These are phyloP conservation scores for Montipora capricornis DNA, from an alignment of 64 coral and sea anemone genomes.

Conservation along the genomic window DNA sequence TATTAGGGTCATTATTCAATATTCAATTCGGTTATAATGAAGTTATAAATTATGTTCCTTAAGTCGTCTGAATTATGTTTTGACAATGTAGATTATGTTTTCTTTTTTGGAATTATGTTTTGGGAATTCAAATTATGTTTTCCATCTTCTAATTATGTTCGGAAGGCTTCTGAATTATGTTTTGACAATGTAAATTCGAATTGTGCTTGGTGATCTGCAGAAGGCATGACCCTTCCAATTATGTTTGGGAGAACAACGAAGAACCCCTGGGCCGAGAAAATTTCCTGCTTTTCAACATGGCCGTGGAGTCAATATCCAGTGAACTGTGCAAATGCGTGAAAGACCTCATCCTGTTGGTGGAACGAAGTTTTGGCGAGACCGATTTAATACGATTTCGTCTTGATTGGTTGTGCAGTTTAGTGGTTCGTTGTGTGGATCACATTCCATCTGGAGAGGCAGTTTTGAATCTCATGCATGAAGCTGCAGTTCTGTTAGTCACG, in stretches of 20 bases:
- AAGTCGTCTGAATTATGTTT: not conserved
- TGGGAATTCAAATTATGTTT: not conserved
- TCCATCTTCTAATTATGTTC: not conserved
- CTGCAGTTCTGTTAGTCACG: conserved; percentile 14
- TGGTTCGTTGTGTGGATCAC: conserved; percentile 16
- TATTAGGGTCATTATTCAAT: not conserved
- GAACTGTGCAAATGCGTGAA: not conserved
- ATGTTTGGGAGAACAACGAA: conserved; percentile 2
- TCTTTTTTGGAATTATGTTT: not conserved
- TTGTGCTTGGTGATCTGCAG: not conserved
- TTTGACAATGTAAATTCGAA: not conserved
- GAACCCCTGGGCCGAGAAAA: conserved; percentile 4
- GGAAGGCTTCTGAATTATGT: not conserved
- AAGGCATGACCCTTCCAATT: not conserved
- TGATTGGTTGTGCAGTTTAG: not conserved
- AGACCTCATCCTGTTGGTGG: too few relatives aligned
- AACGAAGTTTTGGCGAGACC: not conserved
- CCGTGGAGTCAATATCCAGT: not conserved
- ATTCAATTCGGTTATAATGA: not conserved
- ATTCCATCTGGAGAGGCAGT: conserved; percentile 27
- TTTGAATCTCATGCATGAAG: conserved; percentile 1
- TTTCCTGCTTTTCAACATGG: not conserved
- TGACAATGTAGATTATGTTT: not conserved
- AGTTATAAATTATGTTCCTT: not conserved
- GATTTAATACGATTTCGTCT: not conserved